Evolutionary conservation across 1,140 invertebrate species (phyloP).

Genomic region (Drosophila eugracilis): DNA sequence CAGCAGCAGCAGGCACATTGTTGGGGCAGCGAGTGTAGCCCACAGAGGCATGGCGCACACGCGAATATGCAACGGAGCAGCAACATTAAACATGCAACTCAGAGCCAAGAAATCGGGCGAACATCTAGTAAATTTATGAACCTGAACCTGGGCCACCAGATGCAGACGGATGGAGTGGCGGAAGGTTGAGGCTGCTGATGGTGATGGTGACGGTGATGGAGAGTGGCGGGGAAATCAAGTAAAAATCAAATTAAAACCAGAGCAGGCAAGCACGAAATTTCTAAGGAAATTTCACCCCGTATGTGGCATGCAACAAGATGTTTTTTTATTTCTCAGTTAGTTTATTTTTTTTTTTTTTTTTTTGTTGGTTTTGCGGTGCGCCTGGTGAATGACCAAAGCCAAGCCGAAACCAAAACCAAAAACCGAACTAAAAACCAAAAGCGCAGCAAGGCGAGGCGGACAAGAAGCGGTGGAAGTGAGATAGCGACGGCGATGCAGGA

Average conservation of each 20-base stretch:
- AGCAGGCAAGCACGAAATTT: slow-evolving; percentile 83
- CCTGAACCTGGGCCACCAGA: slow-evolving; percentile 73
- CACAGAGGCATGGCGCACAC: slow-evolving; percentile 75
- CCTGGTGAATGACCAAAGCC: slow-evolving; percentile 77
- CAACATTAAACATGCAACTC: slow-evolving; percentile 82
- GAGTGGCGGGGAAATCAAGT: slow-evolving; percentile 52
- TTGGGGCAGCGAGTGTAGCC: slow-evolving; percentile 11
- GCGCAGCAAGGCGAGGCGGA: slow-evolving; percentile 51
- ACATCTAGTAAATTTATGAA: slow-evolving; percentile 81
- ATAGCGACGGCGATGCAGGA: slow-evolving; percentile 15
- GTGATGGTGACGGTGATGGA: neutral
- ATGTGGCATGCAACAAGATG: slow-evolving; percentile 78
- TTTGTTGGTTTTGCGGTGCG: slow-evolving; percentile 30
- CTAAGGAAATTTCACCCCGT: slow-evolving; percentile 83
- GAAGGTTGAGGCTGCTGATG: slow-evolving; percentile 18
- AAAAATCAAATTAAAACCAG: slow-evolving; percentile 84
- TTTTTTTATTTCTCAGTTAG: slow-evolving; percentile 22
- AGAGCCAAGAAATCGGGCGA: slow-evolving; percentile 58
- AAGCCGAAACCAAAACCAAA: slow-evolving; percentile 63
- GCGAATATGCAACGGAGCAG: slow-evolving; percentile 78
- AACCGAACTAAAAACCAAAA: slow-evolving; percentile 56
- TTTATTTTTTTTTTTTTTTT: slow-evolving; percentile 16
- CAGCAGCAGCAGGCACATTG: slow-evolving; percentile 1
- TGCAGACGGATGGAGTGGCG: slow-evolving; percentile 11
- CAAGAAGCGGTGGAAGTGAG: slow-evolving; percentile 22